Percentiles rank a stretch among this genome's conserved stretches.
phyloP scores from a whole-genome alignment of 2,113 vertebrate species.

The Oxyruncus cristatus region DNA sequence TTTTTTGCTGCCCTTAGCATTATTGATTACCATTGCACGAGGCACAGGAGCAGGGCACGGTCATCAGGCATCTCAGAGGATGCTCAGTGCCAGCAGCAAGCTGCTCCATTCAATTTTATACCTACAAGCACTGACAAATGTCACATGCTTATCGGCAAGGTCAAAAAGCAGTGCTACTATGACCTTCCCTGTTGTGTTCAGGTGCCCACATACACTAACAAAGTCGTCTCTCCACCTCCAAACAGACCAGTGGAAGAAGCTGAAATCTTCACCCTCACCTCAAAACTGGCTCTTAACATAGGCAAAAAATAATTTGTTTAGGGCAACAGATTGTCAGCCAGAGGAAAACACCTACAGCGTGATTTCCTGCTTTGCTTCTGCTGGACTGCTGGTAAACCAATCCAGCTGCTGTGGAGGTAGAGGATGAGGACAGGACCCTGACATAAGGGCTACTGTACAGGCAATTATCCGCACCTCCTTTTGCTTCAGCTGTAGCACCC shows the following conservation, averaged over 20 bases:
- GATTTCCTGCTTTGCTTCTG: not conserved
- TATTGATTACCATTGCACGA: not conserved
- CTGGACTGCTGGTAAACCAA: not conserved
- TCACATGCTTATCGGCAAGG: rapidly evolving
- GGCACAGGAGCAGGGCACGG: rapidly evolving
- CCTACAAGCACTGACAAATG: not conserved
- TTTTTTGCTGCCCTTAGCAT: not conserved
- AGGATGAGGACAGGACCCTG: not conserved
- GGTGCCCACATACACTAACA: rapidly evolving
- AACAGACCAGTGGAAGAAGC: not conserved
- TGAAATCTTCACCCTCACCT: not conserved
- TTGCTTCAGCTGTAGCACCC: not conserved
- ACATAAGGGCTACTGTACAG: rapidly evolving
- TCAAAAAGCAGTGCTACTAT: not conserved
- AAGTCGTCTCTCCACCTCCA: not conserved
- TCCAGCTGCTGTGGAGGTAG: not conserved
- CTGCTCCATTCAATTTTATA: not conserved
- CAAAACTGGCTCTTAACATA: not conserved
- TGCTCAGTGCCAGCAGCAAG: rapidly evolving
- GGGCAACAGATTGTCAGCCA: not conserved
- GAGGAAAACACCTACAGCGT: not conserved
- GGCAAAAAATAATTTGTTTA: not conserved
- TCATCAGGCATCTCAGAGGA: not conserved
- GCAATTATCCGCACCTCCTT: not conserved
- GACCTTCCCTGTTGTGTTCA: not conserved